phyloP scores from a whole-genome alignment of 2,888 invertebrate species.

The Nephrotoma guestfalica region DNA sequence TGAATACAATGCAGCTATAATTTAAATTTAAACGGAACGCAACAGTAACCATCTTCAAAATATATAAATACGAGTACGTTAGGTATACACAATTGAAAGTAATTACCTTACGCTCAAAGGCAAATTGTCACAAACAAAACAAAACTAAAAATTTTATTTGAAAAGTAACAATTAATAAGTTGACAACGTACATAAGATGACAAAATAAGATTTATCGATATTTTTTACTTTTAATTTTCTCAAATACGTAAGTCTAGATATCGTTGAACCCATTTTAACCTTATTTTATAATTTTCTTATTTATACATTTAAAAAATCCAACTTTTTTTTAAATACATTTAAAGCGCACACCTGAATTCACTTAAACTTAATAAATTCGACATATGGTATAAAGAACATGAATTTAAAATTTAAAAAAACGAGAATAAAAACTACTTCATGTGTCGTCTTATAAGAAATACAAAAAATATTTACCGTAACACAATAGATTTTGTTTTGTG shows the following conservation, averaged over 20 bases:
- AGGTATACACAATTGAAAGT: background rate
- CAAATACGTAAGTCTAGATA: background rate
- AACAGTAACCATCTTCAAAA: too few relatives aligned
- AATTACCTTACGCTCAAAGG: background rate
- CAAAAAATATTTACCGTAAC: background rate
- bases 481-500: background rate
- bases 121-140: background rate
- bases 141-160: background rate
- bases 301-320: background rate
- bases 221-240: background rate
- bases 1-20: too few relatives aligned
- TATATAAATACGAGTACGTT: too few relatives aligned
- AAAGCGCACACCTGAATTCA: background rate
- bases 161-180: background rate
- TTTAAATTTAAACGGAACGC: too few relatives aligned
- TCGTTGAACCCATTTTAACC: background rate
- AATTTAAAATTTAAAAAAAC: background rate
- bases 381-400: background rate
- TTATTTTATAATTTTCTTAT: background rate
- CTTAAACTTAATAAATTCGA: background rate
- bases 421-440: background rate
- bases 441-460: background rate
- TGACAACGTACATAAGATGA: background rate
- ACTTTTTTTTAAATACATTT: background rate
- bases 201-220: background rate